Evolutionary conservation across 2,888 invertebrate genomes (phyloP).

Genomic region (Ornithoptera priamus): DNA sequence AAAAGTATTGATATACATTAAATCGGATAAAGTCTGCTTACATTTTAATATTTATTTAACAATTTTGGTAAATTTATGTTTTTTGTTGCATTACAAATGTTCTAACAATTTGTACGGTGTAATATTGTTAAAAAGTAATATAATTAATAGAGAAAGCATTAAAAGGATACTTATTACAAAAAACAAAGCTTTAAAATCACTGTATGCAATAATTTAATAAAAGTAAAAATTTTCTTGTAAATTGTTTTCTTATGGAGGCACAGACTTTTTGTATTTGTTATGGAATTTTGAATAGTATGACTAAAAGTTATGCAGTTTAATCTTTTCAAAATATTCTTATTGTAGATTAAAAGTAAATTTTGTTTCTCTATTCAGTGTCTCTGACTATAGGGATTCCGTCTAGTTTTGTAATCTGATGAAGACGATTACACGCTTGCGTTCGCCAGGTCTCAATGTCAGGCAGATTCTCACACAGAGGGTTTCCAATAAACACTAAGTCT

Average conservation of each 20-base stretch:
- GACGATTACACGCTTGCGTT: conserved; percentile 83
- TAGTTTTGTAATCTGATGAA: conserved; percentile 87
- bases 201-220: too few relatives aligned
- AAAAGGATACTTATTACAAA: too few relatives aligned
- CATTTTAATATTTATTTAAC: too few relatives aligned
- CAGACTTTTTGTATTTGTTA: background rate
- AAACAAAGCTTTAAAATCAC: too few relatives aligned
- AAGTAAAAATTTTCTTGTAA: too few relatives aligned
- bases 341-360: conserved; percentile 3
- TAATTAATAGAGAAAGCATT: too few relatives aligned
- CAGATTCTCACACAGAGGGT: conserved; percentile 86
- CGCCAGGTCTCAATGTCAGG: conserved; percentile 84
- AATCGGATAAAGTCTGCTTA: too few relatives aligned
- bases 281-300: too few relatives aligned
- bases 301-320: background rate
- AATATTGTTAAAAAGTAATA: too few relatives aligned
- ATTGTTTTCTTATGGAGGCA: background rate
- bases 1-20: background rate
- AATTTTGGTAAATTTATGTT: too few relatives aligned
- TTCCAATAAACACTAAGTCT: conserved; percentile 90
- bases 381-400: conserved; percentile 89
- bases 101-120: too few relatives aligned
- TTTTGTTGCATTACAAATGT: too few relatives aligned
- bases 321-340: background rate
- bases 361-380: conserved; percentile 44